Evolutionary conservation across 1,140 invertebrate species (phyloP), one percentile per base, ranked within the genome.

Genomic region (Brachionus rubens): DNA sequence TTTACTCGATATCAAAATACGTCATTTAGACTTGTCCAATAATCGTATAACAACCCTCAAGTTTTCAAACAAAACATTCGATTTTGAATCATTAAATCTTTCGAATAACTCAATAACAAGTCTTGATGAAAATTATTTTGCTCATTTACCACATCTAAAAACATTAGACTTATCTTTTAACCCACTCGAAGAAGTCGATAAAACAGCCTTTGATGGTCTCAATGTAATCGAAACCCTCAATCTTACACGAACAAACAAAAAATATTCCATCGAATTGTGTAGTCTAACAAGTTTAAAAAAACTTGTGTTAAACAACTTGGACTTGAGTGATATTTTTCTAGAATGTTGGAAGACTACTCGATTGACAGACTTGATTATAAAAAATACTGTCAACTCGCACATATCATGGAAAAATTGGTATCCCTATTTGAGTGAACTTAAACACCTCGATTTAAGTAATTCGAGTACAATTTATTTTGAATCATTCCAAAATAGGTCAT

Each of bases 151-250:
- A 12, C 43, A 28, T 47, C 24, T 72, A 10, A 36, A 14, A 30
- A 36, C 3, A 40, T 28, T 72, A 19, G 68, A 72, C 68, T 26
- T 72, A 26, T 72, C 68, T 1, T 9, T 12, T 5, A 72, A 72
- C 33, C 46, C 36, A 16, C 9, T 72, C 10, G 12, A 54, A 50
- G 33, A n/a, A 52, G 6, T 72, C 5, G 5, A 72, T 19, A 36
- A 36, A 6, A 48, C 30, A 0, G 68, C 68, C 24, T 72, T 72
- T 21, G 33, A 48, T 24, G 33, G 30, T 30, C n/a, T 56, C 2
- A 16, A 3, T 41, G 7, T 26, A 36, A 24, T 72, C 24, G 19
- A 72, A 19, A 21, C 19, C 10, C 19, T 72, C 1, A 72, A 72
- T 41, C 21, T 72, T 6, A 50, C 68, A 4, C 16, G 26, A 5